phyloP scores from a whole-genome alignment of 2,888 invertebrate species.

The Cerceris rybyensis region DNA sequence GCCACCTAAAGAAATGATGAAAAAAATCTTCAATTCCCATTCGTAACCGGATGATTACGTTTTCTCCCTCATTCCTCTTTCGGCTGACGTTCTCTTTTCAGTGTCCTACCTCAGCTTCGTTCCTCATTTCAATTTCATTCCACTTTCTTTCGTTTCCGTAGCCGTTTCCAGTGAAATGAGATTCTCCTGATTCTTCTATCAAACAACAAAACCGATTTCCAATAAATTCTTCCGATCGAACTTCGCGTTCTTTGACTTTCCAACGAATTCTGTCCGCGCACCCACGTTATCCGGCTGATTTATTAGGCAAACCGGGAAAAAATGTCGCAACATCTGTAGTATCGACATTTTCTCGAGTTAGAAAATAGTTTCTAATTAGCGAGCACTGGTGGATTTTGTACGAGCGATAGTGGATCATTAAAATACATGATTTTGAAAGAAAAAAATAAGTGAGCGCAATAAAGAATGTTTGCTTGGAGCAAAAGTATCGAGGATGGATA shows the following conservation, averaged over 20 bases:
- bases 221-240: conserved; percentile 53
- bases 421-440: too few relatives aligned
- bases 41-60: not conserved
- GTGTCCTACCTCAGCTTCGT: conserved; percentile 1
- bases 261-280: too few relatives aligned
- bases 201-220: conserved; percentile 55
- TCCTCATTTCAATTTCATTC: conserved; percentile 58
- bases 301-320: too few relatives aligned
- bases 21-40: conserved; percentile 15
- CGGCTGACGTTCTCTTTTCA: conserved; percentile 14
- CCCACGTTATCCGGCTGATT: too few relatives aligned
- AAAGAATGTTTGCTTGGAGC: too few relatives aligned
- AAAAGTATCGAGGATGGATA: too few relatives aligned
- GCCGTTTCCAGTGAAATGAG: conserved; percentile 52
- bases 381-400: too few relatives aligned
- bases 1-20: conserved; percentile 9
- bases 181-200: conserved; percentile 50
- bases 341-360: too few relatives aligned
- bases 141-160: conserved; percentile 62
- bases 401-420: too few relatives aligned
- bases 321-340: too few relatives aligned
- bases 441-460: too few relatives aligned
- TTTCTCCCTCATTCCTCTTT: conserved; percentile 14
- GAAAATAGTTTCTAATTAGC: too few relatives aligned
- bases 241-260: not conserved